Evolutionary conservation across 2,797 vertebrate genomes (phyloP), one percentile per base, ranked within the genome.

Genomic region (Sebastiscus albofasciatus): DNA sequence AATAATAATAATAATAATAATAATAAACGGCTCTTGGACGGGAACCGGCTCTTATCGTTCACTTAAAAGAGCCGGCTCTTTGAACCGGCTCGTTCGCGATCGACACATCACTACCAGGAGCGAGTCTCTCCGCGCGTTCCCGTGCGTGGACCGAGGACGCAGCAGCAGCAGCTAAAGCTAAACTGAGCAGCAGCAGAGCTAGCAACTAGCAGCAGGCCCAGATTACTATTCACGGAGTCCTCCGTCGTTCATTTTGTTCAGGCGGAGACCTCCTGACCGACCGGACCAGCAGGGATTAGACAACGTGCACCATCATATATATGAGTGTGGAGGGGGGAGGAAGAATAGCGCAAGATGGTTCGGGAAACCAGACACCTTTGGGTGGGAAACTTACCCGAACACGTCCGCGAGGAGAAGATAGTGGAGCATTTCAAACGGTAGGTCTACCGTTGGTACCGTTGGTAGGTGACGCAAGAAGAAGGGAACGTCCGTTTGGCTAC

Each of bases 391-490:
- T 97, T 99, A 95, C 98, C 98, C 96, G 98, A 99, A 97, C 99
- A 99, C 87, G 98, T 99, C 86, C 97, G 98, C 91, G 98, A 99
- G 87, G 98, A 99, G 94, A 99, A 99, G 89, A 99, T 99, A 86
- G 98, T 99, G 95, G 98, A 99, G 91, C 98, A 99, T 97, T 99
- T 99, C 95, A 99, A 99, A 97, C 96, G 98, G 98, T 99, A 96
- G 95, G 39, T 42, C 39, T 42, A 1, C 39, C 39, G 39, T 42
- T 42, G 14, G 39, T 42, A 42, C 39, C 14, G 14, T 42, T 42
- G 98, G 98, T 99, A 95, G 95, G 97, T 96, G 94, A 91, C 91
- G 91, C 92, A 93, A 94, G 93, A 42, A 42, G 39, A 42, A 92
- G 72, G 81, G 73, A 60, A 67, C 70, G 67, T 34, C n/a, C 77